Evolutionary conservation across 2,113 vertebrate species (phyloP), one percentile per base, ranked within the genome.

Genomic region (Propithecus coquereli): DNA sequence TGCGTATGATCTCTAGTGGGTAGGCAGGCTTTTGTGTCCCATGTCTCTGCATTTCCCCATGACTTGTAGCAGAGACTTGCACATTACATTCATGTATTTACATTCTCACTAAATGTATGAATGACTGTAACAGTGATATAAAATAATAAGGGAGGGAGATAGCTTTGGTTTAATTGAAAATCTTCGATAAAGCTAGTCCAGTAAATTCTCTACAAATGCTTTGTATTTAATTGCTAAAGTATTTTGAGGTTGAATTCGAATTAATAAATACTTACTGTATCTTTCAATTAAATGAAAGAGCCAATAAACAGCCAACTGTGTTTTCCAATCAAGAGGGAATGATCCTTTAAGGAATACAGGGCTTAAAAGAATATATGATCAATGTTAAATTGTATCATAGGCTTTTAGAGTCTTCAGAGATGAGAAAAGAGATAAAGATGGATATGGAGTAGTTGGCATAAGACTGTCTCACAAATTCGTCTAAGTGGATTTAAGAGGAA

Each of bases 231-330:
- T 47, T 59, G 27, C 23, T 91, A 61, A 83, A 20, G 6, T 70
- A 43, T 87, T 90, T 68, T 73, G 25, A 91, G 74, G 54, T 45
- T 91, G 68, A 91, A 91, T n/a, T 94, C 7, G 93, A 85, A 65
- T 89, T 61, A 76, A 85, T 81, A 63, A 79, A 70, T 65, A 54
- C 27, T n/a, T 76, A 74, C 27, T 87, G 37, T 11, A 57, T 79
- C 63, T 81, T 13, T 81, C 76, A 93, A 27, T 80, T 87, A 94
- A 92, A 76, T 32, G 59, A 87, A 90, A 95, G 3, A 74, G 17
- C 13, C 34, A 65, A 34, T 66, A 91, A 91, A 90, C 32, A 82
- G 89, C 30, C 77, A 73, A 63, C 18, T 0, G 6, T 87, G 22
- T n/a, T 79, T 88, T 73, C n/a, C 16, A 59, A 43, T 68, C 47